These are phyloP conservation scores for Erynnis tages DNA, from an alignment of 2,888 invertebrate genomes.

Conservation along the genomic window DNA sequence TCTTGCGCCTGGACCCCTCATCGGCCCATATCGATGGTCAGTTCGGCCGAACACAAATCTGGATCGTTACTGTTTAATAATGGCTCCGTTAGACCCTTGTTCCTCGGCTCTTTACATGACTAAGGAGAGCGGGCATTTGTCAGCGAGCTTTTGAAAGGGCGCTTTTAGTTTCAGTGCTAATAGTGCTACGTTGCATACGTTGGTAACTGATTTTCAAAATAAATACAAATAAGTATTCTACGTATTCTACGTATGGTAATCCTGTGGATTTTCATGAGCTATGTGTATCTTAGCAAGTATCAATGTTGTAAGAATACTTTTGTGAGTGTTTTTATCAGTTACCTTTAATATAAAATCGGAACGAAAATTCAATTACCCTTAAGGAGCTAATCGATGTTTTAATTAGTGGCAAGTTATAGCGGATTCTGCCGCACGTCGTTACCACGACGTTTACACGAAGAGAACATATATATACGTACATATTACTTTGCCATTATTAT, in stretches of 20 bases:
- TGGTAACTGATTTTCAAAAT: too few relatives aligned
- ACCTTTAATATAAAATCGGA: neutral
- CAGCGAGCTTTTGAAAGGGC: neutral
- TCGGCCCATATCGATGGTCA: conserved; percentile 50
- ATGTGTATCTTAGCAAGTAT: too few relatives aligned
- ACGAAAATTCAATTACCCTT: neutral
- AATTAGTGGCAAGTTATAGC: conserved; percentile 2
- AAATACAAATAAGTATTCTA: too few relatives aligned
- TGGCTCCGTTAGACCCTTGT: conserved; percentile 13
- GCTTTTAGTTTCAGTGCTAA: too few relatives aligned
- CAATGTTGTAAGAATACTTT: too few relatives aligned
- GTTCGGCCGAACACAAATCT: conserved; percentile 31
- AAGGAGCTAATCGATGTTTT: conserved; percentile 1
- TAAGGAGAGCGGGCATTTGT: conserved; percentile 5
- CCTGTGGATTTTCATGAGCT: too few relatives aligned
- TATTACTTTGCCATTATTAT: neutral
- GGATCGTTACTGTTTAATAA: conserved; percentile 25
- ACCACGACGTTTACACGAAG: conserved; percentile 4
- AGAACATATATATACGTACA: conserved; percentile 1
- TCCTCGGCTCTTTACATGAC: conserved; percentile 11
- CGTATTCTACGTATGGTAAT: too few relatives aligned
- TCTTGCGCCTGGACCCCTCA: conserved; percentile 37
- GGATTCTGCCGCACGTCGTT: conserved; percentile 11
- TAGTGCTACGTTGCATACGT: neutral
- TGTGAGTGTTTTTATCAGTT: too few relatives aligned